Base-by-base conservation (phyloP, 2,113 vertebrate species). In the Cochlearius cochlearius region DNA sequence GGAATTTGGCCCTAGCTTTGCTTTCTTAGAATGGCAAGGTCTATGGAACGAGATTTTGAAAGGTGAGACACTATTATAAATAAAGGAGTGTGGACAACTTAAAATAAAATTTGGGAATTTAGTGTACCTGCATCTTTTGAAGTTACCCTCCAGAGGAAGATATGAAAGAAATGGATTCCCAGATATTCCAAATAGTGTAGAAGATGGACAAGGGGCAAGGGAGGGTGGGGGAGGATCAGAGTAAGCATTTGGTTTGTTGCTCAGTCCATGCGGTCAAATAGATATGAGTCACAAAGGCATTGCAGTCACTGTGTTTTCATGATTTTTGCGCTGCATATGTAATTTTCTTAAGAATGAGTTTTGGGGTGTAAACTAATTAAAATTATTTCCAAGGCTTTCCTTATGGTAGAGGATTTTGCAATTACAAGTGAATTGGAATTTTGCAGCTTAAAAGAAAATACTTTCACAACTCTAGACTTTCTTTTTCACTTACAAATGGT, bases 291-390 rank as follows among this genome's bases (percentile, higher is more conserved):
- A 21, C 0, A 1, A 64, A 30, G 21, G 26, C 32, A 32, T 49
- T 47, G 14, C 21, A 50, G 30, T n/a, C 0, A 0, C 55, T 52
- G 25, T 52, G 58, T 59, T 92, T 86, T 79, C 17, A 6, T 29
- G 6, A 10, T 63, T 86, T 69, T 76, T 77, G 30, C 29, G 7
- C 87, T 56, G 3, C 0, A 0, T 68, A 9, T 45, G 1, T 50
- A 10, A 59, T 62, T 90, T 66, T 94, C 25, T 68, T 49, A 83
- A n/a, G 21, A 56, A 21, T 63, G 9, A 32, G 2, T 25, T 67
- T 38, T 62, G n/a, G 3, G 9, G 59, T 78, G 52, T 82, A 34
- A 91, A 36, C 16, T 43, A 71, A 30, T 62, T 16, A 22, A 81
- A 88, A 60, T 47, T 47, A 83, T 52, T 39, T 91, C 29, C 14